Percentiles rank a stretch among this genome's conserved stretches.
Conservation (phyloP, 92 coral and sea anemone genomes). For the Diadumene lineata region DNA sequence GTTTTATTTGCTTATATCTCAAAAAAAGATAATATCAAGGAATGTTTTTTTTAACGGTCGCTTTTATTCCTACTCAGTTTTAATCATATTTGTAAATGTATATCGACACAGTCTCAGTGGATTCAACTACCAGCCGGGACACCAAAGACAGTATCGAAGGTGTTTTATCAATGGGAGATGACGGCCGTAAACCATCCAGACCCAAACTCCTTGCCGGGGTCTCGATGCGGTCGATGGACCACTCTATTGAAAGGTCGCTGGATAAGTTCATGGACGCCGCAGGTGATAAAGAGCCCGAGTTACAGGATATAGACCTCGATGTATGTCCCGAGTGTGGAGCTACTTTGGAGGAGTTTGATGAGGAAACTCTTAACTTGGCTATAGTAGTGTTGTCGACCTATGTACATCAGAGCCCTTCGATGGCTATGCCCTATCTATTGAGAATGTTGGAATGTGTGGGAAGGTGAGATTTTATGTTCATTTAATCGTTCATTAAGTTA, state of each 20-base stretch:
- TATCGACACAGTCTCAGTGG: slow-evolving; percentile 58
- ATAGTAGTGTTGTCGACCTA: slow-evolving; percentile 92
- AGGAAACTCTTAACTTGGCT: slow-evolving; percentile 92
- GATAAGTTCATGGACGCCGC: slow-evolving; percentile 47
- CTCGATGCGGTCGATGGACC: slow-evolving; percentile 71
- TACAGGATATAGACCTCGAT: slow-evolving; percentile 77
- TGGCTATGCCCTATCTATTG: slow-evolving; percentile 92
- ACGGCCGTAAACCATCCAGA: slow-evolving; percentile 52
- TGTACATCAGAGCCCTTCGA: slow-evolving; percentile 92
- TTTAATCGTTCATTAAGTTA: no score
- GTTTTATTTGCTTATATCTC: no score
- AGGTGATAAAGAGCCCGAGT: slow-evolving; percentile 55
- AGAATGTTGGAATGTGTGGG: slow-evolving; percentile 90
- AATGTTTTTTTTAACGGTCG: no score
- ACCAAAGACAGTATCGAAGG: slow-evolving; percentile 63
- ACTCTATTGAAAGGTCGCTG: slow-evolving; percentile 60
- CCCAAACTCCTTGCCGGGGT: slow-evolving; percentile 61
- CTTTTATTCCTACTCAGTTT: background rate
- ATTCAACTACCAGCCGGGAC: slow-evolving; percentile 59
- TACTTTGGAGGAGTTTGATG: slow-evolving; percentile 93
- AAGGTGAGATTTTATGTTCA: no score
- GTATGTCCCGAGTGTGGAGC: slow-evolving; percentile 89
- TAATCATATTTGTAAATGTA: background rate
- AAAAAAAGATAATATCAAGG: no score
- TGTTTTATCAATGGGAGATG: slow-evolving; percentile 39